phyloP scores from a whole-genome alignment of 1,140 invertebrate species.

The Helicoverpa zea region DNA sequence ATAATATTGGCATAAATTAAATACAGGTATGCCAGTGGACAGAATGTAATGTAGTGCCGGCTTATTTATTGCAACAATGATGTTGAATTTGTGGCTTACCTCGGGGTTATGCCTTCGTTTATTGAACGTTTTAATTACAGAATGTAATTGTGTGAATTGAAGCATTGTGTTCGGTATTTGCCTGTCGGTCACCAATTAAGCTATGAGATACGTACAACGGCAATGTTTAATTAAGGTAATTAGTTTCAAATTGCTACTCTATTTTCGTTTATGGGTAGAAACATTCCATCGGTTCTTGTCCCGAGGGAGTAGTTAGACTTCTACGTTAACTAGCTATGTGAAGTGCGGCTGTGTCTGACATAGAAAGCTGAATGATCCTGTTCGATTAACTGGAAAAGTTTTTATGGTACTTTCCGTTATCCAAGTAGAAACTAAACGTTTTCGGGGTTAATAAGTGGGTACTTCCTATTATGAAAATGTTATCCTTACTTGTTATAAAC shows the following conservation, averaged over 20 bases:
- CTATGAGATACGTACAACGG: constrained; percentile 13
- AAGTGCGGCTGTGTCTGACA: too few relatives aligned
- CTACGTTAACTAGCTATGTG: neutral
- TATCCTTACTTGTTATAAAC: constrained; percentile 88
- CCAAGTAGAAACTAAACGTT: too few relatives aligned
- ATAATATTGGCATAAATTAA: too few relatives aligned
- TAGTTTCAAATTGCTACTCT: constrained; percentile 4
- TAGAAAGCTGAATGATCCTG: too few relatives aligned
- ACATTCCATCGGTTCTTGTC: constrained; percentile 3
- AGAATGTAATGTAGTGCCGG: too few relatives aligned
- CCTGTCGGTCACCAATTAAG: neutral
- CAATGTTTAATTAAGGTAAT: constrained; percentile 31
- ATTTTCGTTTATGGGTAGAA: constrained; percentile 26
- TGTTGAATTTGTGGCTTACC: too few relatives aligned
- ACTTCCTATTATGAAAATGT: neutral
- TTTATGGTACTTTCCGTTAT: neutral
- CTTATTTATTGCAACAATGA: too few relatives aligned
- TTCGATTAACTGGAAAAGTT: too few relatives aligned
- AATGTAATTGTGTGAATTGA: neutral
- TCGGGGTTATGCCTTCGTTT: too few relatives aligned
- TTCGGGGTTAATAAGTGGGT: too few relatives aligned
- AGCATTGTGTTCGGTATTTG: neutral
- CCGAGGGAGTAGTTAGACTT: neutral
- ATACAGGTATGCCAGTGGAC: too few relatives aligned
- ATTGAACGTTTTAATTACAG: too few relatives aligned